These are phyloP conservation scores for Aythya baeri DNA, from an alignment of 2,113 vertebrate species.

Conservation along the genomic window DNA sequence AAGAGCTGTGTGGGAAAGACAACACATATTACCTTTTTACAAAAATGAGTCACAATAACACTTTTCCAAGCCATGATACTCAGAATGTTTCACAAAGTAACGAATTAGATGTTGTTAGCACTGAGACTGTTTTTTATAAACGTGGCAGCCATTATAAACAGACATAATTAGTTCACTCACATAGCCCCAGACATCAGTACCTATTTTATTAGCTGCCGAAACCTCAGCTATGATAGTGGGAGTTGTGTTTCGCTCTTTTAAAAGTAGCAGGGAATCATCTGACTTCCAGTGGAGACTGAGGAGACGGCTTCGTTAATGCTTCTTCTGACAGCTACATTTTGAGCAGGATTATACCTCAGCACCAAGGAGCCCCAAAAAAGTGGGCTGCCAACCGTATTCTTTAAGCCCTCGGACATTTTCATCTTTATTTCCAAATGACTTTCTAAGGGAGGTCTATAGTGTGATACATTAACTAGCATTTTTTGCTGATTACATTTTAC, in stretches of 20 bases:
- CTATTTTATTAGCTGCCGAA: background rate
- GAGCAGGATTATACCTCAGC: background rate
- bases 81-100: background rate
- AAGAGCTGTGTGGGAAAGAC: background rate
- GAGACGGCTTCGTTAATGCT: background rate
- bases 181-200: background rate
- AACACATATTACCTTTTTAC: background rate
- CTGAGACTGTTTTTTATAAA: background rate
- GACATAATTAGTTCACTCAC: background rate
- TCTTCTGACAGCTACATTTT: background rate
- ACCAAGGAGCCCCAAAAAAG: background rate
- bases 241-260: background rate
- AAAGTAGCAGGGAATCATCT: background rate
- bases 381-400: background rate
- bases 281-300: background rate
- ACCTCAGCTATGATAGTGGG: background rate
- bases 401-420: background rate
- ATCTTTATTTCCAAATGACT: background rate
- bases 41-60: background rate
- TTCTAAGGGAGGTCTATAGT: background rate
- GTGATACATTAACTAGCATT: background rate
- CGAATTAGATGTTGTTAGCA: background rate
- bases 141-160: background rate
- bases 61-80: background rate
- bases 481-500: background rate